Evolutionary conservation across 2,113 vertebrate genomes (phyloP), one percentile per base, ranked within the genome.

Genomic region (Mesembrinibis cayennensis): DNA sequence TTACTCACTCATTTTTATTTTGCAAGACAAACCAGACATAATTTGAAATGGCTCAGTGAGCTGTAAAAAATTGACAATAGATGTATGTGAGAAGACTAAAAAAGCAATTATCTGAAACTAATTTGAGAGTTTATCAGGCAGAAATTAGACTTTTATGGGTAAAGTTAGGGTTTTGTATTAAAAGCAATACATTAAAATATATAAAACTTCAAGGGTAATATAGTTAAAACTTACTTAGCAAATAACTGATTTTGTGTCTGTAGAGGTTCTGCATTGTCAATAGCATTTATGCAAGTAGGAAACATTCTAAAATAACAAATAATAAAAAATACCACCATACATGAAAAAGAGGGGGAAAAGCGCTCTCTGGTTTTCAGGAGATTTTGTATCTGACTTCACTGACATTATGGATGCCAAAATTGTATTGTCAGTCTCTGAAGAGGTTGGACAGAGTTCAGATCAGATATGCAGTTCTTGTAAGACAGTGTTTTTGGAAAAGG

Each of bases 101-200:
- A 96, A 96, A 89, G 90, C 85, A 97, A 96, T 98, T 96, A 96
- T 87, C 93, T 97, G 87, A 97, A 95, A 95, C 90, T 97, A 95
- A 97, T 97, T 94, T 95, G 85, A 67, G 81, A 95, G 92, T 95
- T 97, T 96, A 97, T 96, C 91, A 94, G 91, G 97, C 89, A 97
- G 87, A 97, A 95, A 97, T 95, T 82, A 96, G 73, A 87, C 61
- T 93, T 96, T 78, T 73, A 84, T 86, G 74, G 82, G 58, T 40
- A 90, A 96, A 93, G 44, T 95, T 81, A 86, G 29, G 56, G 76
- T 50, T 91, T 70, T 90, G 61, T 70, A 96, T 87, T 96, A 77
- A 96, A 96, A 96, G 52, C 9, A 3, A 90, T 78, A 73, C n/a
- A 78, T 66, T 93, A 76, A 93, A 95, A 81, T 83, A 90, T 47